These are phyloP conservation scores for Coptotermes formosanus DNA, from an alignment of 1,140 invertebrate genomes.

Conservation along the genomic window DNA sequence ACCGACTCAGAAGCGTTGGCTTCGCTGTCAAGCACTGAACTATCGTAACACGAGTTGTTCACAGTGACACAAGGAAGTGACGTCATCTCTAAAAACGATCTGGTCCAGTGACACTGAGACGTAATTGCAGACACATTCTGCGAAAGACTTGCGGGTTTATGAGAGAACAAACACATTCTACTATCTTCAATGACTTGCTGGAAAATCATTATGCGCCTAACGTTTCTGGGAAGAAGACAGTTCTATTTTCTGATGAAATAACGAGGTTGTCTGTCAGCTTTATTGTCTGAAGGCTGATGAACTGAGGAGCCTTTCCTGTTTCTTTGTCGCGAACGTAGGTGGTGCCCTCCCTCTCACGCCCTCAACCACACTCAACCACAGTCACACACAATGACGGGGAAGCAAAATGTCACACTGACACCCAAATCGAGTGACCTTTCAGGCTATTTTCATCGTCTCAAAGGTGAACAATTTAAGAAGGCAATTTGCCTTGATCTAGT, in stretches of 20 bases:
- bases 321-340: background rate
- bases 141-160: background rate
- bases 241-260: background rate
- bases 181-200: background rate
- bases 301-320: background rate
- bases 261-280: background rate
- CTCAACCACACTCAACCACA: background rate
- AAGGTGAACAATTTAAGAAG: background rate
- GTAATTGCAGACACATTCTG: background rate
- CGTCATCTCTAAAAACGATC: no score
- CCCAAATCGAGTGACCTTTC: conserved; percentile 3
- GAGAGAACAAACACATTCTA: background rate
- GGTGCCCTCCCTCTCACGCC: background rate
- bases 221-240: background rate
- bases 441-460: conserved; percentile 3
- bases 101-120: background rate
- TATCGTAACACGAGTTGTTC: background rate
- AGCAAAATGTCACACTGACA: conserved; percentile 2
- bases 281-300: background rate
- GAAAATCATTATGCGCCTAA: background rate
- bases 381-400: background rate
- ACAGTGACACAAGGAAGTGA: background rate
- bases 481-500: conserved; percentile 15
- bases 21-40: background rate
- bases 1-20: background rate